These are phyloP conservation scores for Volucella inflata DNA, from an alignment of 2,888 invertebrate genomes.

Conservation along the genomic window DNA sequence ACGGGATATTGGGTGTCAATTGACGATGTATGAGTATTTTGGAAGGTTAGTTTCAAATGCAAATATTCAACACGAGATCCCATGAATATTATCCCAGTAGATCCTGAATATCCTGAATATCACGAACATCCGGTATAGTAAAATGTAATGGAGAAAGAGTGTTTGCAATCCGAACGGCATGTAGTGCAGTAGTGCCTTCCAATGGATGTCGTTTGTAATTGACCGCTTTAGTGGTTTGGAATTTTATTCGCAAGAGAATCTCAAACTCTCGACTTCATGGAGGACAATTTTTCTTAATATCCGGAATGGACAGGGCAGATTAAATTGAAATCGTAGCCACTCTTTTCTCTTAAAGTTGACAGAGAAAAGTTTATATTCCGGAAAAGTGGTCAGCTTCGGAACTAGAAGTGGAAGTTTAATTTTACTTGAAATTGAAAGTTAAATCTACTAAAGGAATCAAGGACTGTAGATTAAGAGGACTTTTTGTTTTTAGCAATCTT, in stretches of 20 bases:
- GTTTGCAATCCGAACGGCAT: conserved; percentile 45
- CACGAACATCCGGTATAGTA: background rate
- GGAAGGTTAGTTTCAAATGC: conserved; percentile 35
- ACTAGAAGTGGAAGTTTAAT: conserved; percentile 46
- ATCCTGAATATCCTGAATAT: conserved; percentile 4
- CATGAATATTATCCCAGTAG: conserved; percentile 17
- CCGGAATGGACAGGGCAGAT: background rate
- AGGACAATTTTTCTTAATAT: conserved; percentile 56
- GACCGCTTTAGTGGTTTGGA: conserved; percentile 56
- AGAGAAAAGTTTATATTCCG: conserved; percentile 49
- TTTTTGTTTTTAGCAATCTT: background rate
- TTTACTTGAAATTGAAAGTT: conserved; percentile 35
- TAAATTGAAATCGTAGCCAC: conserved; percentile 54
- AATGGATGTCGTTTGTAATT: conserved; percentile 48
- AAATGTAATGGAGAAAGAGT: background rate
- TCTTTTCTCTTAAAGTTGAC: conserved; percentile 5
- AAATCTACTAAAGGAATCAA: background rate
- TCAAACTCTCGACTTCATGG: conserved; percentile 34
- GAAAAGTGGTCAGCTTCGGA: conserved; percentile 47
- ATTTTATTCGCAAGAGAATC: conserved; percentile 30
- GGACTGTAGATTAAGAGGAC: background rate
- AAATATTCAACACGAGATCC: conserved; percentile 49
- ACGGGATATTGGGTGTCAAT: conserved; percentile 24
- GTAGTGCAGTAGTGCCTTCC: conserved; percentile 48
- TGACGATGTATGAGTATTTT: background rate